Percentiles rank a stretch among this genome's conserved stretches.
These are phyloP conservation scores for Poecilia wingei DNA, from an alignment of 2,797 vertebrate species.

Conservation along the genomic window DNA sequence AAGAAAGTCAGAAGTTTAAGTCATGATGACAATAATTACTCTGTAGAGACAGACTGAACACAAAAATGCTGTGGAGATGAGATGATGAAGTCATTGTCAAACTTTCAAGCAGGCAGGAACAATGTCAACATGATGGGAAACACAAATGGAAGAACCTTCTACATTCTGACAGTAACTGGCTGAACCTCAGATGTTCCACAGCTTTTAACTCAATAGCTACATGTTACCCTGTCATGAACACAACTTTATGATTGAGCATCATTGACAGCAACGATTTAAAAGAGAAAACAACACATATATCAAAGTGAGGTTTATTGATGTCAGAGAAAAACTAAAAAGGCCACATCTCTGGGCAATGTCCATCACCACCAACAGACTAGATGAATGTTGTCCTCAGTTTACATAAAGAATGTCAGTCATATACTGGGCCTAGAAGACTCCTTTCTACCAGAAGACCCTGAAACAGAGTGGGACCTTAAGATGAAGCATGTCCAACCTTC, in stretches of 20 bases:
- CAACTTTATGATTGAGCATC: neutral
- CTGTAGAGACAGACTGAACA: neutral
- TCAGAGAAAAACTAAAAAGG: neutral
- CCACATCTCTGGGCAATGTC: neutral
- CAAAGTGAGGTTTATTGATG: neutral
- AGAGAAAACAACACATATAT: neutral
- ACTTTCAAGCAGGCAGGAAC: neutral
- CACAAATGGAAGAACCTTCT: neutral
- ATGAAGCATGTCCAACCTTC: neutral
- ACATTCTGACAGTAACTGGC: neutral
- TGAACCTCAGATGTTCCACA: neutral
- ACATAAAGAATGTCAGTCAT: neutral
- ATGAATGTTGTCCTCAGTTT: neutral
- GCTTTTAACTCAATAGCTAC: neutral
- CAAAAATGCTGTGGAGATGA: neutral
- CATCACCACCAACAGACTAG: neutral
- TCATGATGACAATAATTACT: constrained; percentile 1
- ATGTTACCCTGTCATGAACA: neutral
- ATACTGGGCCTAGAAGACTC: neutral
- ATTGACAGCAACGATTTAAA: neutral
- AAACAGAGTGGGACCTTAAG: neutral
- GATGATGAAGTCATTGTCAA: neutral
- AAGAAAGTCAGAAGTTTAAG: neutral
- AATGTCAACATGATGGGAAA: neutral
- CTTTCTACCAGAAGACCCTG: neutral